Conservation (phyloP, 2,888 invertebrate species). For the Vanessa cardui region DNA sequence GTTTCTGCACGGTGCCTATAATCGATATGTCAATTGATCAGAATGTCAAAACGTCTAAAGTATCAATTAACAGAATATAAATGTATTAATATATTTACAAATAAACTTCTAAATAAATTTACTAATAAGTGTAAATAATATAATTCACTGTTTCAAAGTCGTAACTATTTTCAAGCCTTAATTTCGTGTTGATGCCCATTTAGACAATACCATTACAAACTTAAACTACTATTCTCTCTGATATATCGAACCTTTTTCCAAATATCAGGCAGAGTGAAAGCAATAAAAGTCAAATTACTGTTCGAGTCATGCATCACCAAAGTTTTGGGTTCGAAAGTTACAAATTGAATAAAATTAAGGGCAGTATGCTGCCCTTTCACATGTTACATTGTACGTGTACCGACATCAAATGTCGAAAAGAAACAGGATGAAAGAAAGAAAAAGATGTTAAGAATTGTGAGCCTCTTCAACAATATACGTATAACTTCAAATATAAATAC, state of each 20-base stretch:
- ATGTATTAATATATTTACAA: too few relatives aligned
- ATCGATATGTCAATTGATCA: too few relatives aligned
- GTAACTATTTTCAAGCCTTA: neutral
- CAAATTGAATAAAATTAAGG: conserved; percentile 81
- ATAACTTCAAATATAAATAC: conserved; percentile 1
- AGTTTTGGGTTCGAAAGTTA: conserved; percentile 77
- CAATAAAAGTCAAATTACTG: conserved; percentile 79
- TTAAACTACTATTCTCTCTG: conserved; percentile 45
- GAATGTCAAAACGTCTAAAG: too few relatives aligned
- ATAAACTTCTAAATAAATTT: too few relatives aligned
- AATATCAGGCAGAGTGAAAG: conserved; percentile 49
- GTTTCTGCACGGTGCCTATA: too few relatives aligned
- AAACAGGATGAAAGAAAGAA: conserved; percentile 11
- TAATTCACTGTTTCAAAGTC: too few relatives aligned
- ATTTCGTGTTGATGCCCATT: neutral
- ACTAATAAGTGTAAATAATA: too few relatives aligned
- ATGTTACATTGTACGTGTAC: conserved; percentile 24
- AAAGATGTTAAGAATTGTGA: conserved; percentile 4
- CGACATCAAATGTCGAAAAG: conserved; percentile 19
- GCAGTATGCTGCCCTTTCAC: conserved; percentile 38
- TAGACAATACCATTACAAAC: neutral
- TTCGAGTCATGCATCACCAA: conserved; percentile 76
- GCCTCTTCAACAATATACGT: neutral
- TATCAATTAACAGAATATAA: too few relatives aligned
- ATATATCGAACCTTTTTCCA: conserved; percentile 56